Evolutionary conservation across 2,797 vertebrate genomes (phyloP), one percentile per base, ranked within the genome.

Genomic region (Hirundo rustica): DNA sequence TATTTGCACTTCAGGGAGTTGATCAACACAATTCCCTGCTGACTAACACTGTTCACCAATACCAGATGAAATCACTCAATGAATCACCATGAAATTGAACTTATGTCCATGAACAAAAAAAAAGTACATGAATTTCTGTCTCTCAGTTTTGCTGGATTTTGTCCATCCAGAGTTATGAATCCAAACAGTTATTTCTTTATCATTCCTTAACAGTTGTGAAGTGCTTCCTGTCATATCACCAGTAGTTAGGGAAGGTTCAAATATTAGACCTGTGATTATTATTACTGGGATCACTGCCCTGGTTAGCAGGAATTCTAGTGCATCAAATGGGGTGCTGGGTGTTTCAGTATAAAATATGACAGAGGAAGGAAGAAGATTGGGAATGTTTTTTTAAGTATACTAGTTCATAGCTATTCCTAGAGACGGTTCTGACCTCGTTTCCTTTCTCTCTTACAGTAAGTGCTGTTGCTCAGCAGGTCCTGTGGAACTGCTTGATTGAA

Each of bases 401-500:
- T 53, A 42, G 55, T 26, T 89, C 30, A 54, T 89, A 36, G 53
- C 72, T 75, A 61, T 85, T 60, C 27, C 34, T 81, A 67, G 40
- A 88, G 17, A 18, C 1, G 0, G 19, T 85, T 91, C 48, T 90
- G 38, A 94, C 48, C 18, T 50, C 16, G 16, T 71, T 93, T 93
- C 42, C 40, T 95, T 93, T 85, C 70, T 97, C 40, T 94, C 81
- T 50, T 36, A 18, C 95, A 99, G 99, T 99, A 67, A 99, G 99
- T 29, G 99, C 99, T 12, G 99, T 99, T 54, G 99, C 99, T 73
- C 99, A 99, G 93, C 99, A 99, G 97, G 99, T 99, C 88, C 98
- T 99, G 71, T 99, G 99, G 99, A 99, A 99, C 97, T 99, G 99
- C 92, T 97, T 99, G 71, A 99, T 99, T 88, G 99, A 99, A 97